Conservation (phyloP, 2,113 vertebrate genomes). For the Corythaeola cristata region DNA sequence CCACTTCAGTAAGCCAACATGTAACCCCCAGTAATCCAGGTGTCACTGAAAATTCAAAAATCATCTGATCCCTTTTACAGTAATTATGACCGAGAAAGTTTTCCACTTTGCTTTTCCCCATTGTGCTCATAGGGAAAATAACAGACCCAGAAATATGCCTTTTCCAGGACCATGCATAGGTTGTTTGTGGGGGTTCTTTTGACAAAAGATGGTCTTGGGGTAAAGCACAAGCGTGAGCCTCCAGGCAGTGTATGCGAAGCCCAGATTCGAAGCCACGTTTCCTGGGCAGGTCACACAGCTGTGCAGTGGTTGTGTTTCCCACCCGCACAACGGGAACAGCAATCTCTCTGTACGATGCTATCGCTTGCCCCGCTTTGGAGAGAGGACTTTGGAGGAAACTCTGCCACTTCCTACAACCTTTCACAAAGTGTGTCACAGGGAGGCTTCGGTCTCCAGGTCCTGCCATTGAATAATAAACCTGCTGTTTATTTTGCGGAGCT, state of each 20-base stretch:
- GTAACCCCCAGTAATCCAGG: neutral
- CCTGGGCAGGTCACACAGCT: neutral
- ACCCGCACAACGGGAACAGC: neutral
- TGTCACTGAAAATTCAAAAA: neutral
- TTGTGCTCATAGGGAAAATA: neutral
- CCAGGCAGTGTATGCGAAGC: neutral
- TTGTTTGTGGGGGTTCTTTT: neutral
- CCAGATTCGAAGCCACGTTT: neutral
- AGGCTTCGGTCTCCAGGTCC: neutral
- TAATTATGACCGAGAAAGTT: neutral
- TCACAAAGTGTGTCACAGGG: neutral
- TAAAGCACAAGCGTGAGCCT: neutral
- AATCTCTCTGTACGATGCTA: neutral
- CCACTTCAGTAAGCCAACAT: neutral
- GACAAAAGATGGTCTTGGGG: neutral
- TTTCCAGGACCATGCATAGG: neutral
- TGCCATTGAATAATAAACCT: slow-evolving; percentile 38
- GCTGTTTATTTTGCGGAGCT: slow-evolving; percentile 40
- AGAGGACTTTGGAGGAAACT: neutral
- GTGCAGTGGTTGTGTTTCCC: neutral
- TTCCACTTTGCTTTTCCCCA: neutral
- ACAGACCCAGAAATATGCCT: neutral
- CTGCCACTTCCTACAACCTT: neutral
- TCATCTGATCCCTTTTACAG: neutral
- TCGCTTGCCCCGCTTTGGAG: neutral